phyloP scores from a whole-genome alignment of 2,888 invertebrate genomes.

The Argyra leucocephala region DNA sequence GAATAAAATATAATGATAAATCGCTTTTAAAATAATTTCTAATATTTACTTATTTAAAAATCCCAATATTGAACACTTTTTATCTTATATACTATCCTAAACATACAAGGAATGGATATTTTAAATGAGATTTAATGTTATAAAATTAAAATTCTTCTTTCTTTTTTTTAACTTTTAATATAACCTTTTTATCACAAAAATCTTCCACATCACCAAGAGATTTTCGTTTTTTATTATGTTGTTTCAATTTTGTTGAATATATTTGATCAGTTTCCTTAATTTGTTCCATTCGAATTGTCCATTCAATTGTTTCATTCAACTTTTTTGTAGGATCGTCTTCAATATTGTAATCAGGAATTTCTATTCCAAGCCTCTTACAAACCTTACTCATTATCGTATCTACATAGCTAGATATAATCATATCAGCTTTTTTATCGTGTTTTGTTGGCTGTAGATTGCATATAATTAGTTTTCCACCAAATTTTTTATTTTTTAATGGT shows the following conservation, averaged over 20 bases:
- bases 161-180: not conserved
- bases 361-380: conserved; percentile 61
- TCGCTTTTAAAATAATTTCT: too few relatives aligned
- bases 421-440: conserved; percentile 85
- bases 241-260: conserved; percentile 44
- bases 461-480: conserved; percentile 80
- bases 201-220: conserved; percentile 11
- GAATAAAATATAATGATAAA: too few relatives aligned
- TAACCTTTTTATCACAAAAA: not conserved
- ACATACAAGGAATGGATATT: not conserved
- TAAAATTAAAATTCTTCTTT: not conserved
- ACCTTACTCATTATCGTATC: conserved; percentile 70
- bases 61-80: too few relatives aligned
- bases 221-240: conserved; percentile 28
- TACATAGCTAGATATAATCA: conserved; percentile 80
- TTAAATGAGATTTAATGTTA: not conserved
- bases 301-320: conserved; percentile 45
- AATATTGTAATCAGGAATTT: conserved; percentile 61
- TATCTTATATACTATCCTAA: too few relatives aligned
- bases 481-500: conserved; percentile 74
- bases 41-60: too few relatives aligned
- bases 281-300: conserved; percentile 59
- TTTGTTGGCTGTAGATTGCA: conserved; percentile 97
- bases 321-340: conserved; percentile 58
- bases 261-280: conserved; percentile 53